Evolutionary conservation across 2,888 invertebrate species (phyloP).

Genomic region (Watsonalla binaria): DNA sequence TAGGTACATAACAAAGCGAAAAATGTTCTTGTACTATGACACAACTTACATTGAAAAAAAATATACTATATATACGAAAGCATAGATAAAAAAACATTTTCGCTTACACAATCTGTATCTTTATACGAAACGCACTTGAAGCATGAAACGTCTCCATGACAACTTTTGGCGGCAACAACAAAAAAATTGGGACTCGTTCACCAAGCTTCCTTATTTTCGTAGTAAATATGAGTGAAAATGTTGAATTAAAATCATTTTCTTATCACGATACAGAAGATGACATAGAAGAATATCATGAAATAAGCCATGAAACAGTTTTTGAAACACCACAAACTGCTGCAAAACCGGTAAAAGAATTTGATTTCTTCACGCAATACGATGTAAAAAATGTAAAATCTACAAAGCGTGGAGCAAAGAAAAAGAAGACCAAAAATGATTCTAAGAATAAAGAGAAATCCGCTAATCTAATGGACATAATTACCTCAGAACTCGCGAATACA

Average conservation of each 20-base stretch:
- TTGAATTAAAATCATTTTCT: conserved; percentile 46
- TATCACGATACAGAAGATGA: conserved; percentile 32
- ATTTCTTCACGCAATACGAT: conserved; percentile 55
- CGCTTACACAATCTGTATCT: no score
- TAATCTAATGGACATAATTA: conserved; percentile 57
- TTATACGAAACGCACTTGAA: no score
- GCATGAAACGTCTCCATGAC: conserved; percentile 24
- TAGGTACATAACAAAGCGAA: no score
- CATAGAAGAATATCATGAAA: conserved; percentile 65
- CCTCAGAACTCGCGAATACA: conserved; percentile 40
- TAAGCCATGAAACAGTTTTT: conserved; percentile 31
- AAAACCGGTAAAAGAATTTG: conserved; percentile 37
- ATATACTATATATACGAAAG: no score
- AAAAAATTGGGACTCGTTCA: conserved; percentile 9
- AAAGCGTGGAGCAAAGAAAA: conserved; percentile 29
- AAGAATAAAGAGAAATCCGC: conserved; percentile 31
- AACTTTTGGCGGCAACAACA: conserved; percentile 30
- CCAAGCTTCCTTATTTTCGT: not conserved
- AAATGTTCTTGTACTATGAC: no score
- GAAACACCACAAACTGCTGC: conserved; percentile 23
- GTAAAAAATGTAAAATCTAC: conserved; percentile 27
- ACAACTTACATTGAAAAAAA: no score
- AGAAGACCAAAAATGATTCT: conserved; percentile 27
- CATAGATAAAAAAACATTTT: no score
- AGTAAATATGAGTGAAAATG: conserved; percentile 43